Base-by-base conservation (phyloP, 2,888 invertebrate genomes). In the Thyatira batis region DNA sequence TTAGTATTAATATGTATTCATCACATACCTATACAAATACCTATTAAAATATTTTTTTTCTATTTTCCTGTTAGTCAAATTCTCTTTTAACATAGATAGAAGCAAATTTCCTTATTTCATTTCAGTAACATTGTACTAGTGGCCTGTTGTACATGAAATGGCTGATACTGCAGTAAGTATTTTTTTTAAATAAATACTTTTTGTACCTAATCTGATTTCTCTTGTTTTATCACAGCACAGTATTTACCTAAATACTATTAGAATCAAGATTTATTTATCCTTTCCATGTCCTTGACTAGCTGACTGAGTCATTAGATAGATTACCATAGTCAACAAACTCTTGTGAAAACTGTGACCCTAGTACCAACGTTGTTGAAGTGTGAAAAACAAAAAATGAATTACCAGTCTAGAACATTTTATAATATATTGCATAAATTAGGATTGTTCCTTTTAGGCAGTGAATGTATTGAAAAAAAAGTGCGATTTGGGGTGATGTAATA, bases 401-500 rank as follows among this genome's bases (percentile, higher is more conserved):
- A n/a, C n/a, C n/a, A n/a, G n/a, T n/a, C n/a, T n/a, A n/a, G n/a
- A n/a, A n/a, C n/a, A n/a, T n/a, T n/a, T n/a, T n/a, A n/a, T 33
- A 13, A 33, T 33, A 33, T 10, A 33, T 33, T 13, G 13, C 39
- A 10, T 39, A 6, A n/a, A 23, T 45, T 13, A 3, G 3, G 25
- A 13, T 20, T 5, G 21, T 21, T n/a, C 45, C 45, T 25, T 4
- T 13, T 2, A 44, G 27, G 13, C 3, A 30, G 11, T 17, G 8
- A 17, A 27, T 8, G 23, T 23, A 10, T 25, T 25, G 10, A 9
- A 23, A 25, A 20, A 27, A 9, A 13, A 13, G 17, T 28, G 27
- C n/a, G n/a, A n/a, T 1, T 13, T 20, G 9, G 6, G 48, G 27
- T 50, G 50, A 50, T 25, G 50, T 43, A 50, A 50, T 20, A 50